Percentiles rank a stretch among this genome's conserved stretches.
These are phyloP conservation scores for Amaurobius ferox DNA, from an alignment of 2,888 invertebrate genomes.

Conservation along the genomic window DNA sequence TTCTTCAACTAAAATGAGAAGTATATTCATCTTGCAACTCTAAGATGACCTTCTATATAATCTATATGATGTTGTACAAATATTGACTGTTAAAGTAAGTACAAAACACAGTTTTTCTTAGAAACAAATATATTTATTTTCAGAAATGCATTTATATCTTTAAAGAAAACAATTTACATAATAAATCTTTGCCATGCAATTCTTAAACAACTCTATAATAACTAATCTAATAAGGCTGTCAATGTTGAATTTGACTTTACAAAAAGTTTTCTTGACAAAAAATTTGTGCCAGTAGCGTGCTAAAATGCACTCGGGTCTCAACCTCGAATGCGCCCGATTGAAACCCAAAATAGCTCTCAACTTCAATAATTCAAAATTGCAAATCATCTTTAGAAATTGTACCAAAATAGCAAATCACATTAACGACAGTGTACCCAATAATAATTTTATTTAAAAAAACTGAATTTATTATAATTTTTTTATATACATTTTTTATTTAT, in stretches of 20 bases:
- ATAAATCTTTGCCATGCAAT: constrained; percentile 72
- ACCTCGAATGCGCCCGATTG: constrained; percentile 24
- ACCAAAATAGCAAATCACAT: constrained; percentile 73
- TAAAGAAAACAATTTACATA: constrained; percentile 73
- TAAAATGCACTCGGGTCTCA: constrained; percentile 56
- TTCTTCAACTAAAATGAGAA: no score
- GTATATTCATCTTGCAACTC: no score
- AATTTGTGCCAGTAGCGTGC: constrained; percentile 69
- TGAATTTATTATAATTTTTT: constrained; percentile 23
- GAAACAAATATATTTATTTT: constrained; percentile 73
- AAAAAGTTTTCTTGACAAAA: constrained; percentile 63
- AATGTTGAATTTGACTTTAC: constrained; percentile 69
- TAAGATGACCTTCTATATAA: no score
- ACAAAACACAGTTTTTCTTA: no score
- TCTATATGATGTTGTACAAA: no score
- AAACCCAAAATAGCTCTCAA: constrained; percentile 69
- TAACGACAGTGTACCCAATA: constrained; percentile 60
- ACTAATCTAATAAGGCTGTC: constrained; percentile 73
- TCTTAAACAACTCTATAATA: constrained; percentile 72
- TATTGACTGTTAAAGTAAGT: no score
- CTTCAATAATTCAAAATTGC: constrained; percentile 65
- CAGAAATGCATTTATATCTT: constrained; percentile 72
- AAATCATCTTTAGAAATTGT: constrained; percentile 70
- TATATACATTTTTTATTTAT: background rate
- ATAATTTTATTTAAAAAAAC: constrained; percentile 55